A percentile compares a stretch with the other conserved stretches of the same genome.
These are phyloP conservation scores for Drosophila tsacasi DNA, from an alignment of 1,140 invertebrate species.

Conservation along the genomic window DNA sequence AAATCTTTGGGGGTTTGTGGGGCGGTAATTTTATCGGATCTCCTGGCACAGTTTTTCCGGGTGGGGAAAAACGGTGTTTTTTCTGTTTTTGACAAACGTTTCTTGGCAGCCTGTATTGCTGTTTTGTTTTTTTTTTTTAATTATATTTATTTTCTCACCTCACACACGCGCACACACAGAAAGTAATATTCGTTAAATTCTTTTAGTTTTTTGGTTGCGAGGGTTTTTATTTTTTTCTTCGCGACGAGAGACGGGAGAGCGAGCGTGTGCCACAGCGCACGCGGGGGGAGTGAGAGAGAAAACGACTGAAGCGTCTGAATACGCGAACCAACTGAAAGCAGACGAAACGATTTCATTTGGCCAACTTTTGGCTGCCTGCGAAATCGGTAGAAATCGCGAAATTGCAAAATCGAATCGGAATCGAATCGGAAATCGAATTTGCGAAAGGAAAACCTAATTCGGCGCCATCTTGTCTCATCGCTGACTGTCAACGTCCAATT, in stretches of 20 bases:
- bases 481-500: conserved; percentile 44
- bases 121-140: not conserved
- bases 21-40: conserved; percentile 1
- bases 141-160: conserved; percentile 19
- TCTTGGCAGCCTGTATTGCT: not conserved
- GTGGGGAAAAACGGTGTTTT: not conserved
- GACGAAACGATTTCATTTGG: conserved; percentile 58
- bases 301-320: conserved; percentile 62
- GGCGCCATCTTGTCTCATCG: conserved; percentile 48
- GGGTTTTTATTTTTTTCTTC: conserved; percentile 20
- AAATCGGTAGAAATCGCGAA: conserved; percentile 57
- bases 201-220: conserved; percentile 13
- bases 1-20: not conserved
- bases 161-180: conserved; percentile 28
- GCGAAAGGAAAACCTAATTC: conserved; percentile 11
- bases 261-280: conserved; percentile 21
- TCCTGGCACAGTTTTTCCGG: not conserved
- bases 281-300: conserved; percentile 3
- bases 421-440: conserved; percentile 34
- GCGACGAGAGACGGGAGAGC: conserved; percentile 37
- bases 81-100: conserved; percentile 11
- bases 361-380: conserved; percentile 51
- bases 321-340: conserved; percentile 63
- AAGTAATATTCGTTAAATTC: conserved; percentile 12
- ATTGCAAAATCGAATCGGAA: conserved; percentile 52